phyloP scores from a whole-genome alignment of 2,888 invertebrate genomes.

The Amphipyra tragopoginis region DNA sequence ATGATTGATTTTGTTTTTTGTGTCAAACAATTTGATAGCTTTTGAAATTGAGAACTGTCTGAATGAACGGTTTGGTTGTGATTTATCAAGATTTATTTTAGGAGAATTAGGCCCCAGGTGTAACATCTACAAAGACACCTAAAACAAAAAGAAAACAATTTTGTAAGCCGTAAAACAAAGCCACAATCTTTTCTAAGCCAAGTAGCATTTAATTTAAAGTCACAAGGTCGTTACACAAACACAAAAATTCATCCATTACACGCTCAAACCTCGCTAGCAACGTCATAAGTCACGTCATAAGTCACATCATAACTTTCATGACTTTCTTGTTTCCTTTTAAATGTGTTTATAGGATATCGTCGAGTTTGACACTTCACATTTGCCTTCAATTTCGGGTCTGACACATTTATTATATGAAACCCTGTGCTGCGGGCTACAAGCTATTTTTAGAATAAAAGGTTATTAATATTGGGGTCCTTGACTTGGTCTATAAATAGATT shows the following conservation, averaged over 20 bases:
- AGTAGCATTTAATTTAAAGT: slow-evolving; percentile 20
- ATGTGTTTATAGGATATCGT: slow-evolving; percentile 24
- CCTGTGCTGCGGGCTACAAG: no score
- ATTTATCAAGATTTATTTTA: no score
- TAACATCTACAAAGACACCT: background rate
- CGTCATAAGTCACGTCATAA: slow-evolving; percentile 26
- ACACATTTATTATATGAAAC: slow-evolving; percentile 6
- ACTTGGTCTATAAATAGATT: no score
- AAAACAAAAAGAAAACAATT: slow-evolving; percentile 1
- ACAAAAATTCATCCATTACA: slow-evolving; percentile 36
- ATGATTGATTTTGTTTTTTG: no score
- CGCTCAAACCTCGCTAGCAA: slow-evolving; percentile 23
- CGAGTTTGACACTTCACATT: slow-evolving; percentile 23
- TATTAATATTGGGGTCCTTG: no score
- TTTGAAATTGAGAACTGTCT: no score
- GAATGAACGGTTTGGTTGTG: no score
- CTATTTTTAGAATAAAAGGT: no score
- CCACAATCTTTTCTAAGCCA: slow-evolving; percentile 6
- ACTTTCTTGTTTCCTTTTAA: slow-evolving; percentile 35
- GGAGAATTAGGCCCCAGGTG: no score
- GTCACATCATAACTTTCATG: slow-evolving; percentile 27
- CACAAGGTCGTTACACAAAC: slow-evolving; percentile 12
- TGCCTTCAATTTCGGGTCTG: slow-evolving; percentile 10
- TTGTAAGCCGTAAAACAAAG: slow-evolving; percentile 15
- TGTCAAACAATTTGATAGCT: no score